Evolutionary conservation across 2,113 vertebrate species (phyloP).

Genomic region (Dermatemys mawii): DNA sequence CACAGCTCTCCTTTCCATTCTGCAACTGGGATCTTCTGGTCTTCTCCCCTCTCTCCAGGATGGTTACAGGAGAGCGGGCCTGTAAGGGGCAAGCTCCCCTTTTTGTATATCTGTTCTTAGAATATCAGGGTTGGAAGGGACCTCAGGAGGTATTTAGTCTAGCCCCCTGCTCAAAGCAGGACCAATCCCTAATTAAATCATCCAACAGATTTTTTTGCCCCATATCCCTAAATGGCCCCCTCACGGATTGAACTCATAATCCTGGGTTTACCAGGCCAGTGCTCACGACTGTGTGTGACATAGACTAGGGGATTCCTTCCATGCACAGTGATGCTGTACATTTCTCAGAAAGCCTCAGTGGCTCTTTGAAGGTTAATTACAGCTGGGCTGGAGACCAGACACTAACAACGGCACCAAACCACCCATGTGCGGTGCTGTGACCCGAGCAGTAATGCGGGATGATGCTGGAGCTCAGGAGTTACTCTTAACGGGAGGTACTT

Average conservation of each 20-base stretch:
- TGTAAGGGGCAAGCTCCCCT: not conserved
- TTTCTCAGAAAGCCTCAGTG: accelerated
- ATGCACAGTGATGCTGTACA: not conserved
- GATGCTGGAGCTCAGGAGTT: constrained; percentile 1
- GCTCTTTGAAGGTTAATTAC: constrained; percentile 19
- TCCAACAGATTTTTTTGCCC: no score
- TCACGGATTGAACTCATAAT: no score
- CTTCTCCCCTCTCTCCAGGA: accelerated
- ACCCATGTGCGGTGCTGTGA: not conserved
- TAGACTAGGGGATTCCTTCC: not conserved
- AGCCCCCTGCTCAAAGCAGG: no score
- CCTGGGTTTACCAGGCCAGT: no score
- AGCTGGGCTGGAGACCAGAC: not conserved
- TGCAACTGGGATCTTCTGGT: not conserved
- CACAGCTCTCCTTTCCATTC: accelerated
- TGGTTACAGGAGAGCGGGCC: not conserved
- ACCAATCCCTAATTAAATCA: no score
- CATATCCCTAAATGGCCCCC: no score
- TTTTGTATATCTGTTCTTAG: not conserved
- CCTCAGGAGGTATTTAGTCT: no score
- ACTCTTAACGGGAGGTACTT: constrained; percentile 62
- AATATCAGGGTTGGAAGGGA: no score
- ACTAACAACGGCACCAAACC: constrained; percentile 16
- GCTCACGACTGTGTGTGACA: not conserved
- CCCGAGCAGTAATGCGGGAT: constrained; percentile 48